Evolutionary conservation across 2,888 invertebrate genomes (phyloP).

Genomic region (Stramonita haemastoma): DNA sequence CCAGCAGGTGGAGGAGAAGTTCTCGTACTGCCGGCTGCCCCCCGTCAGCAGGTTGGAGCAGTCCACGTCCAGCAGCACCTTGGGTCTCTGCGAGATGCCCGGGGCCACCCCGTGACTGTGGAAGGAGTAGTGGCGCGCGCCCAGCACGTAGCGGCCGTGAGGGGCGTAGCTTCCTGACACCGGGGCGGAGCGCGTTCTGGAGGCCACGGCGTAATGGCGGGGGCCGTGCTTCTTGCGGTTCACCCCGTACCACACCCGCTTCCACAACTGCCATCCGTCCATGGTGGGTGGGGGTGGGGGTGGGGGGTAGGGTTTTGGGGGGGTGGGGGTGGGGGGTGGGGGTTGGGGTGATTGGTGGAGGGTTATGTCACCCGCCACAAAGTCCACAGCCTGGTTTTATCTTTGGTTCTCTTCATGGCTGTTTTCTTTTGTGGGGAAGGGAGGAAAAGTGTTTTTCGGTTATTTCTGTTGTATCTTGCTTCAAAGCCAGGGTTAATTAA

Average conservation of each 20-base stretch:
- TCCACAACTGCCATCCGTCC: constrained; percentile 26
- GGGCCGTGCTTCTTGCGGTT: constrained; percentile 24
- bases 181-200: constrained; percentile 12
- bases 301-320: not conserved
- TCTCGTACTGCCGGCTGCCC: constrained; percentile 54
- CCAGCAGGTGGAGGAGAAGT: constrained; percentile 66
- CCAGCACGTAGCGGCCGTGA: constrained; percentile 22
- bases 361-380: not conserved
- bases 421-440: too few species aligned
- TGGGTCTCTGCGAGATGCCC: constrained; percentile 49
- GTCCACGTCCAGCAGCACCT: constrained; percentile 56
- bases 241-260: constrained; percentile 20
- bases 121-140: constrained; percentile 23
- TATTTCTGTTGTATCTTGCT: too few species aligned
- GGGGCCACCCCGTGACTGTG: constrained; percentile 19
- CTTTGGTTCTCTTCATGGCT: too few species aligned
- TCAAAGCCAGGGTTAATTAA: too few species aligned
- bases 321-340: not conserved
- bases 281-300: not conserved
- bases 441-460: too few species aligned
- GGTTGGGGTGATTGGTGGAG: not conserved
- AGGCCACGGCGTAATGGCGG: constrained; percentile 7
- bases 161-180: not conserved
- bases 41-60: constrained; percentile 60
- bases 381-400: not conserved